Conservation (phyloP, 2,888 invertebrate genomes). For the Aporophyla nigra region DNA sequence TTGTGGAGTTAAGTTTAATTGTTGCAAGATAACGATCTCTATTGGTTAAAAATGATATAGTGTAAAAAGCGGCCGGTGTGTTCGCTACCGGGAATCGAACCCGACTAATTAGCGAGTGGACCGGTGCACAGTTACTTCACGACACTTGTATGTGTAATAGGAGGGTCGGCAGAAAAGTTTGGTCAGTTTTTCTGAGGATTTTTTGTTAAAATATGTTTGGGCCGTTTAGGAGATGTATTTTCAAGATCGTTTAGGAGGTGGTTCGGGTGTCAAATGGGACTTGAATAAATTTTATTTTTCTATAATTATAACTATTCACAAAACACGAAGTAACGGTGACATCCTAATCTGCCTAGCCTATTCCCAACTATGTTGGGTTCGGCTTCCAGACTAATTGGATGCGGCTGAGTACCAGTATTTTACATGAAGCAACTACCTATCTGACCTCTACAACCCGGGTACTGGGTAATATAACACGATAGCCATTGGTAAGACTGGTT, state of each 20-base stretch:
- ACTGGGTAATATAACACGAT: too few relatives aligned
- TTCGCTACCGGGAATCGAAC: conserved; percentile 80
- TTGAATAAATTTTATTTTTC: background rate
- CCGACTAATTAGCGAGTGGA: conserved; percentile 82
- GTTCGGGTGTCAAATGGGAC: background rate
- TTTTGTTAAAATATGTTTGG: background rate
- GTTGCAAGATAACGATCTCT: conserved; percentile 80
- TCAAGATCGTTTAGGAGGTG: background rate
- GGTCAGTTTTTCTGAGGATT: background rate
- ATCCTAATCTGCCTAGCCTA: too few relatives aligned
- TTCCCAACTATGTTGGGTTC: too few relatives aligned
- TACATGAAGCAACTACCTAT: too few relatives aligned
- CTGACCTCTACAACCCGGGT: too few relatives aligned
- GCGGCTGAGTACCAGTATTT: too few relatives aligned
- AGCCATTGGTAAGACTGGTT: too few relatives aligned
- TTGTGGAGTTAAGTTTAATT: conserved; percentile 78
- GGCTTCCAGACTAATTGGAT: too few relatives aligned
- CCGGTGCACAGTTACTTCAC: conserved; percentile 77
- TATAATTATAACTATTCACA: background rate
- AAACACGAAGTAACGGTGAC: too few relatives aligned
- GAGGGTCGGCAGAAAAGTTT: conserved; percentile 67
- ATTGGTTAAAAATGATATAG: conserved; percentile 82
- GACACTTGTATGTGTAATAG: conserved; percentile 75
- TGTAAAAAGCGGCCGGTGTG: conserved; percentile 76
- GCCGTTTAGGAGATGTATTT: background rate